Base-by-base conservation (phyloP, 37 sponge, comb jelly and placozoan genomes). In the Axinella damicornis region DNA sequence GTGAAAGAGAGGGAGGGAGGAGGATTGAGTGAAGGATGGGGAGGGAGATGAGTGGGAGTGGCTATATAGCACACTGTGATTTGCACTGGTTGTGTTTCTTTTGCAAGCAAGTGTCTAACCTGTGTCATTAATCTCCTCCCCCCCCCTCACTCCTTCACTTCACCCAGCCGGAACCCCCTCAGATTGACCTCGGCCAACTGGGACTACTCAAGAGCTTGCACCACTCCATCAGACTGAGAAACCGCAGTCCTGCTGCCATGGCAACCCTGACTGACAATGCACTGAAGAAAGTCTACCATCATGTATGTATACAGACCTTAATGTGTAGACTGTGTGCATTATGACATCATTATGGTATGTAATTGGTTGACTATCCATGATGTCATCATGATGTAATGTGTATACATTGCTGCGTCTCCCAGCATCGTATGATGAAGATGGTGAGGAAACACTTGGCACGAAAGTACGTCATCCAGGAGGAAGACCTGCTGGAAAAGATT, bases 341-440 rank as follows among this genome's bases (percentile, higher is more conserved):
- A n/a, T n/a, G n/a, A n/a, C n/a, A n/a, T n/a, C n/a, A n/a, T n/a
- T n/a, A n/a, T n/a, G n/a, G n/a, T n/a, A n/a, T n/a, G 12, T 74
- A 27, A 57, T 74, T 13, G 15, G 22, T 71, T 15, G 22, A 21
- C 37, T 34, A 40, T 64, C 46, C 2, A 25, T 60, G n/a, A 24
- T 53, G 13, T 40, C 35, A 55, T 53, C 41, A 12, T 64, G 27
- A 18, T 46, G 5, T 5, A 24, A 31, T 46, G 21, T 2, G 24
- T 17, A 55, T 27, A 0, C 34, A 19, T 64, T 33, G 21, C 31
- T 31, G 52, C 65, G 52, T 46, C 46, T 46, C 46, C 4, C 78
- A 89, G 89, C 83, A 83, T 62, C 78, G 83, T 20, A 83, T 89
- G 89, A 60, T 57, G 34, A 89, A 89, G 71, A 89, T 89, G 89